phyloP scores from a whole-genome alignment of 2,113 vertebrate species.

The Pluvianellus socialis region DNA sequence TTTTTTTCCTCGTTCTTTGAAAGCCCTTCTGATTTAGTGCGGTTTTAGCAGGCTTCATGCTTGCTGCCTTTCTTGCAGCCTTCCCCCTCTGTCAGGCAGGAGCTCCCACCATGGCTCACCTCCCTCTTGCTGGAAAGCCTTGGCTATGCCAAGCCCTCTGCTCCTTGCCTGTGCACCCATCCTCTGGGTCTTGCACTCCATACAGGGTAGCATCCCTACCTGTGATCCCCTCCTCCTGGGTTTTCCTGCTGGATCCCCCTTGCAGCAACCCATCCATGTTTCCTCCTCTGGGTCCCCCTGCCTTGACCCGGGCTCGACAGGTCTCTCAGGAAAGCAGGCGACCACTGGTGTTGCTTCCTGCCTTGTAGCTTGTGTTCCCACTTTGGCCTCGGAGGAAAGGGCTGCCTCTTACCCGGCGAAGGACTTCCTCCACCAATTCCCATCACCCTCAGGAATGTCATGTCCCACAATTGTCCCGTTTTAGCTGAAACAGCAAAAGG shows the following conservation, averaged over 20 bases:
- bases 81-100: background rate
- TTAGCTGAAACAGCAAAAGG: constrained; percentile 62
- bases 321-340: background rate
- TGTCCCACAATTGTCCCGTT: constrained; percentile 58
- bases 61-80: accelerated
- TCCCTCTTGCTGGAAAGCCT: background rate
- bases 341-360: constrained; percentile 32
- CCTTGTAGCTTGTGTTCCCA: background rate
- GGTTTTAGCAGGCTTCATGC: background rate
- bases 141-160: accelerated
- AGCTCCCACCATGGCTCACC: background rate
- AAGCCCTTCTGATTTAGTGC: background rate
- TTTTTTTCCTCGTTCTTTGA: background rate
- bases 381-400: constrained; percentile 40
- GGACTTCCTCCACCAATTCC: constrained; percentile 55
- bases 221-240: background rate
- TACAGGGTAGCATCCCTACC: background rate
- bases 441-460: background rate
- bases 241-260: background rate
- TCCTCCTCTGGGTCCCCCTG: background rate
- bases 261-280: accelerated
- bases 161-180: background rate
- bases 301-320: constrained; percentile 3
- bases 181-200: too few species aligned
- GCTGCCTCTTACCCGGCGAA: background rate